Percentiles rank a stretch among this genome's conserved stretches.
Conservation (phyloP, 2,888 invertebrate species). For the Cataglyphis albicans region DNA sequence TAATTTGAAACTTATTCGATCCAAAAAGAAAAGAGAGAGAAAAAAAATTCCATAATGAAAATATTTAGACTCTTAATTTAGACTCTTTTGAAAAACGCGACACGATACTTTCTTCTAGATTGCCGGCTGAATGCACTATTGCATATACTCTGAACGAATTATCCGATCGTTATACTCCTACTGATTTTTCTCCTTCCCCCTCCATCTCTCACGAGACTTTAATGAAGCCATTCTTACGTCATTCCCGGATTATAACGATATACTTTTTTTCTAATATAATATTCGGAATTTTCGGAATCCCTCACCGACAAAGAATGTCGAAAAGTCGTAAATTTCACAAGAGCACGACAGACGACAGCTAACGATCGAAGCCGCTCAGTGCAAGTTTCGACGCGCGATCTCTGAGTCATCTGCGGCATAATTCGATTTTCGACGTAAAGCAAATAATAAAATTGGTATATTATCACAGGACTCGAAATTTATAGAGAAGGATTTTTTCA, state of each 20-base stretch:
- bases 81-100: not conserved
- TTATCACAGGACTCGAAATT: not conserved
- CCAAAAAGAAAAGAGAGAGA: not conserved
- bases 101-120: not conserved
- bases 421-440: conserved; percentile 35
- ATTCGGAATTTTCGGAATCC: not conserved
- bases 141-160: conserved; percentile 20
- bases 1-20: conserved; percentile 2
- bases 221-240: conserved; percentile 7
- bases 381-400: not conserved
- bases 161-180: conserved; percentile 39
- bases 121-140: conserved; percentile 38
- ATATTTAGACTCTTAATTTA: not conserved
- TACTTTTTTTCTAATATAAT: not conserved
- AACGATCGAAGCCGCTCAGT: conserved; percentile 10
- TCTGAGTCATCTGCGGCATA: conserved; percentile 40
- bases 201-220: not conserved
- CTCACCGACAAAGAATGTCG: not conserved
- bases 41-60: not conserved
- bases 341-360: not conserved
- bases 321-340: not conserved
- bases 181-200: conserved; percentile 1
- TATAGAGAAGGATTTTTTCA: not conserved
- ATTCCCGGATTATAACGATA: not conserved
- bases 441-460: not conserved